A percentile compares a stretch with the other conserved stretches of the same genome.
Evolutionary conservation across 2,888 invertebrate species (phyloP).

Genomic region (Macrosiphum euphorbiae): DNA sequence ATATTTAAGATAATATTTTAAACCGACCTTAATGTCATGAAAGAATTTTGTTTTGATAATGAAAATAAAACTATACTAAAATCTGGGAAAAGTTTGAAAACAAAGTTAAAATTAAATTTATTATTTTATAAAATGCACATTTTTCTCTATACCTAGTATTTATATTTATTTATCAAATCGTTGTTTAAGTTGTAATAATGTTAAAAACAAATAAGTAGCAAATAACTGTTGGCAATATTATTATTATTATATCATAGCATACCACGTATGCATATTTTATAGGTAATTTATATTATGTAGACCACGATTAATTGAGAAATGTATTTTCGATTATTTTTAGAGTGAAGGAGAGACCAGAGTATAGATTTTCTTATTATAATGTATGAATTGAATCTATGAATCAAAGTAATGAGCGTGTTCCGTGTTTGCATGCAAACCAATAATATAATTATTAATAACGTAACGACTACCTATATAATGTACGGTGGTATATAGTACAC

Average conservation of each 20-base stretch:
- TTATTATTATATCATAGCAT: neutral
- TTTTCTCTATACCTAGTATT: neutral
- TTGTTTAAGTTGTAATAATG: neutral
- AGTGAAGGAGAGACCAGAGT: neutral
- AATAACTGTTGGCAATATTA: neutral
- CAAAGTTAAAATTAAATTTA: neutral
- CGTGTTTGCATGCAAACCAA: conserved; percentile 53
- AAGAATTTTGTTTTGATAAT: neutral
- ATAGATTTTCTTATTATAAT: neutral
- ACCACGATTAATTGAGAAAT: neutral
- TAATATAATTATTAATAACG: conserved; percentile 46
- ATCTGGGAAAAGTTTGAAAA: neutral
- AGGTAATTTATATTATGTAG: neutral
- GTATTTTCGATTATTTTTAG: neutral
- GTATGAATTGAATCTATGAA: conserved; percentile 41
- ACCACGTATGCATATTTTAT: neutral
- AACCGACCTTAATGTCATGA: neutral
- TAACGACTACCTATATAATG: conserved; percentile 31
- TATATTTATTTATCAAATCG: neutral
- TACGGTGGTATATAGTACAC: neutral
- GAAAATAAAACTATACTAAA: neutral
- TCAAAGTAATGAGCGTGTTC: conserved; percentile 49
- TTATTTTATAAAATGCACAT: neutral
- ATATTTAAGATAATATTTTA: neutral
- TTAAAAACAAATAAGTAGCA: neutral